phyloP scores from a whole-genome alignment of 2,888 invertebrate species.

The Scaptomyza caliginosa region DNA sequence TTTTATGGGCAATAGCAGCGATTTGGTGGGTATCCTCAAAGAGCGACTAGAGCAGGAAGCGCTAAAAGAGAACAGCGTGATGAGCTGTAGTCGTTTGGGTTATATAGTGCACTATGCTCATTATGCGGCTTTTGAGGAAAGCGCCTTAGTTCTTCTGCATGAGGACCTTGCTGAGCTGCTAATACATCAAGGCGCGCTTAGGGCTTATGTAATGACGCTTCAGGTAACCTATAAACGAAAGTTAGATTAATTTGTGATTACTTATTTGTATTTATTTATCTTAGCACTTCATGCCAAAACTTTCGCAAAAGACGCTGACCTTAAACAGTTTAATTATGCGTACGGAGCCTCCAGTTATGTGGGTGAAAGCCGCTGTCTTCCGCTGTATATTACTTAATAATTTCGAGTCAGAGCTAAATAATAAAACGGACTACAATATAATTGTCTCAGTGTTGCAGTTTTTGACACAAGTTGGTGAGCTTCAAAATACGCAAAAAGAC shows the following conservation, averaged over 20 bases:
- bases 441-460: conserved; percentile 70
- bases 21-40: conserved; percentile 67
- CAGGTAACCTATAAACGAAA: conserved; percentile 66
- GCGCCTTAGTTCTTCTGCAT: conserved; percentile 72
- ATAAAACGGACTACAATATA: conserved; percentile 78
- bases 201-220: conserved; percentile 73
- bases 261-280: background rate
- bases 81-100: conserved; percentile 68
- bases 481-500: conserved; percentile 77
- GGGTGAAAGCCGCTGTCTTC: conserved; percentile 78
- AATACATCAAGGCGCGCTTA: conserved; percentile 57
- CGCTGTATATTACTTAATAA: conserved; percentile 80
- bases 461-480: conserved; percentile 81
- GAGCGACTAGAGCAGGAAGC: conserved; percentile 69
- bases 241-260: background rate
- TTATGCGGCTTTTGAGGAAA: conserved; percentile 80
- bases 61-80: conserved; percentile 56
- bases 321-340: conserved; percentile 70
- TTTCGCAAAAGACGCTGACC: conserved; percentile 68
- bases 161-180: conserved; percentile 77
- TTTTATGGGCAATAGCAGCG: conserved; percentile 70
- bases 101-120: conserved; percentile 64
- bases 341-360: conserved; percentile 67
- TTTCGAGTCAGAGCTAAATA: conserved; percentile 75
- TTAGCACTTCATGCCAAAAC: conserved; percentile 75